phyloP scores from a whole-genome alignment of 2,888 invertebrate genomes.

The Leucoma salicis region DNA sequence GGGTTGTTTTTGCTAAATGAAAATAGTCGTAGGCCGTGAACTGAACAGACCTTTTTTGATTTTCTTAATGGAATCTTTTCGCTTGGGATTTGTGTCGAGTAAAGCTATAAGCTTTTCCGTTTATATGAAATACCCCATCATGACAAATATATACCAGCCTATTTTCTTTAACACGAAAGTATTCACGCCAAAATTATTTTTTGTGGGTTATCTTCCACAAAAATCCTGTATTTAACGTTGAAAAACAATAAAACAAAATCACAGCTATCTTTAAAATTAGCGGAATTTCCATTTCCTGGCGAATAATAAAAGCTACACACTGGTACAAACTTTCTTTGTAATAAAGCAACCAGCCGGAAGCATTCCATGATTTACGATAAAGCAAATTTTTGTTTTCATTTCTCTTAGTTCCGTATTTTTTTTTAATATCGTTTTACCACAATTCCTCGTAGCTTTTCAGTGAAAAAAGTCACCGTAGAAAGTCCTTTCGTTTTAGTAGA shows the following conservation, averaged over 20 bases:
- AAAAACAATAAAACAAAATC: slow-evolving; percentile 16
- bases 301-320: slow-evolving; percentile 56
- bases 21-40: slow-evolving; percentile 78
- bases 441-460: slow-evolving; percentile 70
- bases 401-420: slow-evolving; percentile 62
- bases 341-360: slow-evolving; percentile 72
- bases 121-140: slow-evolving; percentile 54
- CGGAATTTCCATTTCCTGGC: slow-evolving; percentile 46
- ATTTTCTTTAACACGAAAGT: slow-evolving; percentile 37
- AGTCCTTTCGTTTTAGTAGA: slow-evolving; percentile 74
- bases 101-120: slow-evolving; percentile 67
- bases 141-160: slow-evolving; percentile 48
- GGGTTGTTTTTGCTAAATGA: slow-evolving; percentile 83
- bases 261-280: slow-evolving; percentile 36
- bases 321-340: slow-evolving; percentile 75
- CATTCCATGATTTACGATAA: slow-evolving; percentile 78
- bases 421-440: slow-evolving; percentile 69
- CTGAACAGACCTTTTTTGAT: slow-evolving; percentile 79
- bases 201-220: background rate
- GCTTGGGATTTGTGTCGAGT: slow-evolving; percentile 77
- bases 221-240: background rate
- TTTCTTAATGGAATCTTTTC: slow-evolving; percentile 82
- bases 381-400: slow-evolving; percentile 79
- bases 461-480: slow-evolving; percentile 70
- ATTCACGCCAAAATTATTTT: slow-evolving; percentile 19